Base-by-base conservation (phyloP, 2,797 vertebrate species). In the Malurus splendens region DNA sequence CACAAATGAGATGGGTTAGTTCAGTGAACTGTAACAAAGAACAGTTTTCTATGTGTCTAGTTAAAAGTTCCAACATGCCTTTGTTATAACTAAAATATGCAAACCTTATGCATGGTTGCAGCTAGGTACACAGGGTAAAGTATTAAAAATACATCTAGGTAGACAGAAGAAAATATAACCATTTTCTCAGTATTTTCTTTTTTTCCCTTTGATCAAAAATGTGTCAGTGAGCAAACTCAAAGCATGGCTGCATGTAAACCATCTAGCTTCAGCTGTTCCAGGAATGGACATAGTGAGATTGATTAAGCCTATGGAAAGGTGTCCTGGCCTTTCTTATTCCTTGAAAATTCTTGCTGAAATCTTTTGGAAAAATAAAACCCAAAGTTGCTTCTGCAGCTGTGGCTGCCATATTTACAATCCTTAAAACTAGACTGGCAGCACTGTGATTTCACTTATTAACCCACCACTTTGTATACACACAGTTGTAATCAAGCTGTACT, bases 21-120 rank as follows among this genome's bases (percentile, higher is more conserved):
- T 94, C 94, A 93, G 76, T 90, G 91, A 95, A 93, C 94, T 95
- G 64, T 91, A 75, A 95, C 90, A 95, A 95, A 94, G 95, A 95
- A 91, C 6, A 8, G 38, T 54, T 84, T 93, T 96, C 87, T 93
- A 28, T 91, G 60, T 90, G 91, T 75, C 78, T 81, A 76, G 42
- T 76, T 74, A 87, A 90, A 91, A 39, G 38, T 79, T 82, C 36
- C 80, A 92, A 33, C 83, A 75, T 88, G 92, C 44, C 72, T 96
- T 93, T 89, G 74, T 91, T 94, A 51, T 65, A 87, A 71, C 57
- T 91, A 75, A 86, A 51, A 94, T 90, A 76, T 65, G 76, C 73
- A 88, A 78, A 79, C 73, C 60, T 81, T 57, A 90, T 90, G 87
- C 73, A 62, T 85, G 91, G 44, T 68, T 93, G 79, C 88, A 91